These are phyloP conservation scores for Gymnobelideus leadbeateri DNA, from an alignment of 2,113 vertebrate genomes.

Conservation along the genomic window DNA sequence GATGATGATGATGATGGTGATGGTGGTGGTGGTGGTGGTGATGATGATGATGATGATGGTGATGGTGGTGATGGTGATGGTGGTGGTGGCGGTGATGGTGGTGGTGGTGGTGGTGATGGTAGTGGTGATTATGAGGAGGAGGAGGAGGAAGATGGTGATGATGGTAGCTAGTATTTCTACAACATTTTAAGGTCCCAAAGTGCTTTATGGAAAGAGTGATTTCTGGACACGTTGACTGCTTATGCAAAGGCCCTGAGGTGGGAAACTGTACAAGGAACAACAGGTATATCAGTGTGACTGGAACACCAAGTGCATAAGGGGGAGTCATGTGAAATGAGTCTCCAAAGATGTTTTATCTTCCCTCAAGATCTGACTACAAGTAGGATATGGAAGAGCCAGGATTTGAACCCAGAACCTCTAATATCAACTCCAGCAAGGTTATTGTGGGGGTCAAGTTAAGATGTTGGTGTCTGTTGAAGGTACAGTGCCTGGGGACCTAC, in stretches of 20 bases:
- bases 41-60: too few species aligned
- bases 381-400: background rate
- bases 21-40: too few species aligned
- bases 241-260: background rate
- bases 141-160: background rate
- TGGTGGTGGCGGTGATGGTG: background rate
- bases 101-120: background rate
- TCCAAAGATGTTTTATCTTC: background rate
- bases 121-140: background rate
- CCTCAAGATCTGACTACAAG: background rate
- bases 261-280: background rate
- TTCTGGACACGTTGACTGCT: background rate
- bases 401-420: background rate
- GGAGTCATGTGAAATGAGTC: background rate
- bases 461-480: background rate
- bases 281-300: background rate
- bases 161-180: background rate
- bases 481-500: background rate
- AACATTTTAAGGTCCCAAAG: background rate
- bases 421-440: background rate
- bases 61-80: background rate
- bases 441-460: background rate
- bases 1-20: too few species aligned
- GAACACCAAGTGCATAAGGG: background rate
- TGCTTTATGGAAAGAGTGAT: background rate